Evolutionary conservation across 2,797 vertebrate genomes (phyloP), one percentile per base, ranked within the genome.

Genomic region (Aselliscus stoliczkanus): DNA sequence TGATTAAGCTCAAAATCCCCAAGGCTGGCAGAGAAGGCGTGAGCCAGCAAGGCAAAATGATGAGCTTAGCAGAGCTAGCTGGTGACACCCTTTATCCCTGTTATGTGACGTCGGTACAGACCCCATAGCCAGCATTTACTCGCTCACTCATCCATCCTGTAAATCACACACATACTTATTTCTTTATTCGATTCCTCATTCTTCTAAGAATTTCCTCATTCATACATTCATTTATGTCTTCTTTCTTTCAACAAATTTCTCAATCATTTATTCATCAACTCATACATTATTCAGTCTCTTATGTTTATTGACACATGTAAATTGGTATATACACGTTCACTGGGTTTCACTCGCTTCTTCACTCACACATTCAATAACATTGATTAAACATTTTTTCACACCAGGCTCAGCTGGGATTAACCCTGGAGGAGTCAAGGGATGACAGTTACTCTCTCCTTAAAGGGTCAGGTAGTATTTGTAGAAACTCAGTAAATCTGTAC

Each of bases 1-100:
- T 4, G 67, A 37, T 81, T 81, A 95, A 86, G 77, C 29, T 73
- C 93, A 83, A 88, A 93, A 90, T 94, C 88, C 82, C 72, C 65
- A 70, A 0, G 31, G 76, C 62, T 75, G 64, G 60, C 76, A 67
- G 54, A 31, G 34, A 72, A 50, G 34, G 31, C 8, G 7, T 50
- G 42, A 91, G 50, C 76, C 50, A 85, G 39, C 52, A 37, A 69
- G 58, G 44, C 42, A 76, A 89, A 85, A 47, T 27, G 76, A 37
- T 5, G 37, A 52, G 72, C 14, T 84, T 42, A 93, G 60, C 34
- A 64, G 39, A 92, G 39, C 14, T 21, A 42, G 50, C 64, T 14
- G 5, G 27, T 18, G 54, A 73, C 72, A n/a, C 56, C 64, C 60
- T 72, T 42, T 23, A 31, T 58, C 21, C 47, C 58, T 42, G 12